Base-by-base conservation (phyloP, 2,113 vertebrate genomes). In the Nesospiza acunhae region DNA sequence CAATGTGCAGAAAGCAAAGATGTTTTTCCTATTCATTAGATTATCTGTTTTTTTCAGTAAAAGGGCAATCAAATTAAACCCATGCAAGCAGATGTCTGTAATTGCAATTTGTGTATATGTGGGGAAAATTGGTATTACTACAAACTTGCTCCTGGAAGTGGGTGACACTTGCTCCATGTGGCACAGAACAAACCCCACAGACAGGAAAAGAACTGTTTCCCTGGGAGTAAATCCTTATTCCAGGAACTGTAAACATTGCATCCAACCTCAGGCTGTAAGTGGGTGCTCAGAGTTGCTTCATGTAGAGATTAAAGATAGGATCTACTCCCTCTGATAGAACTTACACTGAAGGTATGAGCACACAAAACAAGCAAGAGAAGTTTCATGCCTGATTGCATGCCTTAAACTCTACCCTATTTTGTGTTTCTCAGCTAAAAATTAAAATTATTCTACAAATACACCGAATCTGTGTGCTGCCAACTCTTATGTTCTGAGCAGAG, bases 351-450 rank as follows among this genome's bases (percentile, higher is more conserved):
- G 70, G 31, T 47, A 26, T 47, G 60, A 84, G 84, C 81, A 53
- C 78, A 86, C 24, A 88, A 53, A 90, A 50, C 85, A 80, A 90
- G 79, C 44, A 21, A 49, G 73, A 93, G 78, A 93, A 79, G 42
- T 67, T 89, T 74, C 15, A 0, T 94, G 80, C 79, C 92, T 90
- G 68, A 93, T 9, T 86, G 77, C 69, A 87, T 91, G 96, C 75
- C 83, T 95, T 84, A 75, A 90, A 81, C 80, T 89, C 75, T 93
- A 66, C 85, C 82, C 64, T 91, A 5, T 82, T 89, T 53, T 93
- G 83, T 95, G 88, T 96, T 95, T 92, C 96, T 95, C 73, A 73
- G 92, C 92, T 92, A 23, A 84, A 77, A 92, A 93, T 92, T 86
- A 96, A 95, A 97, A 95, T 60, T 59, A 52, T 37, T 63, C 68